Evolutionary conservation across 2,797 vertebrate genomes (phyloP).

Genomic region (Coregonus suidteri): DNA sequence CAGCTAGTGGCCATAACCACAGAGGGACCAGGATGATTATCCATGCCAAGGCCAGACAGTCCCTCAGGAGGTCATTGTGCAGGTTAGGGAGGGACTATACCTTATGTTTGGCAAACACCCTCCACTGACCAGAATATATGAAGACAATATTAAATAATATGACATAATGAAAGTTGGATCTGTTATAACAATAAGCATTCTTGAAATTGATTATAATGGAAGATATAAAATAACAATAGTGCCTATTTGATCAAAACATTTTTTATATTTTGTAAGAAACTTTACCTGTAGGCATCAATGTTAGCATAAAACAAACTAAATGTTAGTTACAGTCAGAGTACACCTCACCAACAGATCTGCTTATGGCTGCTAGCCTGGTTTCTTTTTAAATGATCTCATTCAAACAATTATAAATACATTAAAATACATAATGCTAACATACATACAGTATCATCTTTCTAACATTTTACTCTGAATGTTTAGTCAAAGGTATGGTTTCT

Average conservation of each 20-base stretch:
- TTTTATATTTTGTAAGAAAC: neutral
- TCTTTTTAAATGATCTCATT: neutral
- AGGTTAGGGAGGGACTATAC: conserved; percentile 65
- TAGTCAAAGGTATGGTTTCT: neutral
- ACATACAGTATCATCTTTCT: no score
- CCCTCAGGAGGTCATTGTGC: conserved; percentile 65
- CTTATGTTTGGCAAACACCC: conserved; percentile 58
- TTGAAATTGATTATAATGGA: neutral
- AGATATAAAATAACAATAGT: neutral
- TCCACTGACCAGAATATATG: conserved; percentile 64
- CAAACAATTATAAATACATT: neutral
- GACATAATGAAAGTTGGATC: no score
- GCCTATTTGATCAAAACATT: no score
- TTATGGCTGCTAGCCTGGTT: neutral
- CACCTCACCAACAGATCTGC: neutral
- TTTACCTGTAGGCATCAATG: neutral
- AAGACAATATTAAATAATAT: neutral
- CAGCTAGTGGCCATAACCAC: conserved; percentile 70
- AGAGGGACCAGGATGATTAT: conserved; percentile 61
- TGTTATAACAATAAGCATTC: neutral
- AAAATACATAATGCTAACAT: conserved; percentile 19
- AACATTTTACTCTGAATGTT: neutral
- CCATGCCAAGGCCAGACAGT: conserved; percentile 51
- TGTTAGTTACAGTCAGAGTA: neutral
- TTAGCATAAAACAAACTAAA: neutral